These are phyloP conservation scores for Oncopeltus fasciatus DNA, from an alignment of 1,140 invertebrate genomes.

Conservation along the genomic window DNA sequence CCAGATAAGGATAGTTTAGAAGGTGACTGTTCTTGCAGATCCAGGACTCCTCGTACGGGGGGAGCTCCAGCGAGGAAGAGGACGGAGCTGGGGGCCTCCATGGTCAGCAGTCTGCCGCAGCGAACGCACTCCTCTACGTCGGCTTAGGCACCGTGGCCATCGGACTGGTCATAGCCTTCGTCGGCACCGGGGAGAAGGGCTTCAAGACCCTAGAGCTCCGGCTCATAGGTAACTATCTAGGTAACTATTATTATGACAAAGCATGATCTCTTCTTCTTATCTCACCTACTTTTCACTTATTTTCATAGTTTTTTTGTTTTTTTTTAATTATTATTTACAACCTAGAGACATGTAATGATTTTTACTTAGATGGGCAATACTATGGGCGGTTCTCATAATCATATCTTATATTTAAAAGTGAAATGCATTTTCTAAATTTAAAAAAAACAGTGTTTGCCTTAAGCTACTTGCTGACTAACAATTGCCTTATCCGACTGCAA, in stretches of 20 bases:
- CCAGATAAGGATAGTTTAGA: no score
- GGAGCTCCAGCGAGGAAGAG: conserved; percentile 43
- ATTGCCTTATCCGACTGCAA: no score
- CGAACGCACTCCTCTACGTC: conserved; percentile 64
- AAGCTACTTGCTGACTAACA: no score
- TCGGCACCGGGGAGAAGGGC: conserved; percentile 76
- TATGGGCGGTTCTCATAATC: no score
- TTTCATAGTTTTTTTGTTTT: neutral
- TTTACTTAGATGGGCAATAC: no score
- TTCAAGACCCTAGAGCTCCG: conserved; percentile 72
- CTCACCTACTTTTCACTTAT: neutral
- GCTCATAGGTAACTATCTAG: conserved; percentile 43
- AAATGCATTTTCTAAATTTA: no score
- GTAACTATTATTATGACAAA: neutral
- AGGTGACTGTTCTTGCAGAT: no score
- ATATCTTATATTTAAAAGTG: no score
- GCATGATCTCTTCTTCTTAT: neutral
- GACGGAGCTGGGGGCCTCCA: conserved; percentile 31
- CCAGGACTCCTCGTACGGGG: conserved; percentile 56
- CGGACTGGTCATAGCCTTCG: conserved; percentile 71
- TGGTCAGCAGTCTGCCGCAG: conserved; percentile 44
- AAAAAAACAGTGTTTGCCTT: no score
- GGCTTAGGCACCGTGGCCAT: conserved; percentile 68
- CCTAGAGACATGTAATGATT: no score
- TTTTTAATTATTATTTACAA: neutral